Percentiles rank a stretch among this genome's conserved stretches.
These are phyloP conservation scores for Delia radicum DNA, from an alignment of 1,140 invertebrate species.

Conservation along the genomic window DNA sequence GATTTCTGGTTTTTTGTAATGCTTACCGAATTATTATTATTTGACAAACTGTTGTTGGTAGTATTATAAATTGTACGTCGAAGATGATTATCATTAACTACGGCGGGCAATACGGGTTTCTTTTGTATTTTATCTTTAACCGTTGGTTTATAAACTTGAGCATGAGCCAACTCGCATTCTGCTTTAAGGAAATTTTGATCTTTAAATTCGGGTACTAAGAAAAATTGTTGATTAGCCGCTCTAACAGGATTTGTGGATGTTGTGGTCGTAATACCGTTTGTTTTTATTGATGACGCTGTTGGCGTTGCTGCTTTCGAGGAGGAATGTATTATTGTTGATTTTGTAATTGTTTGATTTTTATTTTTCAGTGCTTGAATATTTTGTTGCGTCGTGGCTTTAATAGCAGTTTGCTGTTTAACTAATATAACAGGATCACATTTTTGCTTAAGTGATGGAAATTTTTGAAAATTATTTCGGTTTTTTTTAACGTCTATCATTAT, in stretches of 20 bases:
- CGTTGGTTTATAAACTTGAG: constrained; percentile 38
- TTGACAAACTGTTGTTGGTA: background rate
- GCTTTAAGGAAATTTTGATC: constrained; percentile 49
- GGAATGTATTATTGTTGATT: constrained; percentile 1
- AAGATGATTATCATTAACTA: background rate
- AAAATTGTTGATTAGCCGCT: constrained; percentile 46
- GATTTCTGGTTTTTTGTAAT: background rate
- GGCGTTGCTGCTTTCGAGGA: background rate
- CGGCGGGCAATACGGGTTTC: background rate
- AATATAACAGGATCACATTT: constrained; percentile 26
- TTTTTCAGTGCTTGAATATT: too few relatives aligned
- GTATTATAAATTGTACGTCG: background rate
- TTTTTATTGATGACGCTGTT: background rate
- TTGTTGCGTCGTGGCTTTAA: background rate
- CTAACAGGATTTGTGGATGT: constrained; percentile 39
- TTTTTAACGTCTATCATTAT: constrained; percentile 32
- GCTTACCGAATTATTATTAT: constrained; percentile 9
- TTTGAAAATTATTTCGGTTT: constrained; percentile 26
- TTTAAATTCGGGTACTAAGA: constrained; percentile 43
- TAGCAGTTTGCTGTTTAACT: background rate
- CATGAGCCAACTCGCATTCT: constrained; percentile 52
- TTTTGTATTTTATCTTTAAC: background rate
- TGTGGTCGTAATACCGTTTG: background rate
- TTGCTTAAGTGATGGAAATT: constrained; percentile 26
- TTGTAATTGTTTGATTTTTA: background rate